Base-by-base conservation (phyloP, 1,140 invertebrate genomes). In the Eueides isabella region DNA sequence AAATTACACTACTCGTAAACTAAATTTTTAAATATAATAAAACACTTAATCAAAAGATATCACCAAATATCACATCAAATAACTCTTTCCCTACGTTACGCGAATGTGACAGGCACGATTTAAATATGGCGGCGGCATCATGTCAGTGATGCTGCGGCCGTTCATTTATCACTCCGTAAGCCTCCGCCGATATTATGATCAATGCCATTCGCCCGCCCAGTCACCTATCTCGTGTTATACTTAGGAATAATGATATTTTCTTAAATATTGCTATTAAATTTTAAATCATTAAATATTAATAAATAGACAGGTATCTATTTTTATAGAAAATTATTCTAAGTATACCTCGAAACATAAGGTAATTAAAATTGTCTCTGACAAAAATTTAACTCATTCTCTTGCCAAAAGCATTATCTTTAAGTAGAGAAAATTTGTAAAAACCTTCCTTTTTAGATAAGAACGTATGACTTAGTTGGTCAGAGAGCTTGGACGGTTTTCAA, bases 131-230 rank as follows among this genome's bases (percentile, higher is more conserved):
- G 90, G 65, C 86, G 79, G 83, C 84, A 79, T 89, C 89, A 87
- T 89, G 85, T 81, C 85, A 80, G 76, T 86, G 85, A 85, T 84
- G 85, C 83, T 81, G 84, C 80, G 85, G 81, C 87, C 87, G 82
- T 81, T 87, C 90, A 92, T 92, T 92, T 92, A 92, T 92, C 90
- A 92, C 86, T 84, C 86, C 78, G 83, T 92, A 92, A 92, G 89
- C 90, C 90, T 91, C 87, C 85, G 86, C 84, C 90, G 89, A 92
- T 92, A 92, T 92, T 91, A 91, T 92, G 90, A 92, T 92, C 90
- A 92, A 90, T 92, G 89, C 89, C 85, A 88, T 85, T 87, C 88
- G 81, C 86, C 78, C 80, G 85, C 83, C 80, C 71, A 61, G 55
- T 75, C 68, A 29, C 72, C 68, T 81, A 85, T 82, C 79, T 71